Evolutionary conservation across 2,888 invertebrate genomes (phyloP).

Genomic region (Cetonia aurata): DNA sequence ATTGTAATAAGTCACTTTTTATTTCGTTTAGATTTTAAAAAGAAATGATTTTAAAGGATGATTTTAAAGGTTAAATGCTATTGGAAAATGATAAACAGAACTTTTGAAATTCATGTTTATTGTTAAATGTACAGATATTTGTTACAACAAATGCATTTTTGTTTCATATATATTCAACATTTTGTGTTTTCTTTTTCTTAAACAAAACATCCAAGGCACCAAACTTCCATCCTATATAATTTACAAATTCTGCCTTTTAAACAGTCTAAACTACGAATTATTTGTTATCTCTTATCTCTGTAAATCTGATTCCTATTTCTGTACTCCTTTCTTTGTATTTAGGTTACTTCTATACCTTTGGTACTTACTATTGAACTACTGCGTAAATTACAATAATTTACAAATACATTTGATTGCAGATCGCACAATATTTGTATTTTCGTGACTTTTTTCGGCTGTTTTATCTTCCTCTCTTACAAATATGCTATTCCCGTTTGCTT

Average conservation of each 20-base stretch:
- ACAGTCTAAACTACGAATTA: slow-evolving; percentile 58
- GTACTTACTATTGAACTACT: slow-evolving; percentile 56
- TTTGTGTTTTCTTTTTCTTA: slow-evolving; percentile 60
- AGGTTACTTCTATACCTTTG: slow-evolving; percentile 37
- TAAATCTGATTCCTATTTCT: slow-evolving; percentile 44
- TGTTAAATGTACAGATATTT: slow-evolving; percentile 64
- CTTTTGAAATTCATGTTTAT: slow-evolving; percentile 49
- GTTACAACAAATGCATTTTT: slow-evolving; percentile 65
- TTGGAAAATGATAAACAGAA: slow-evolving; percentile 1
- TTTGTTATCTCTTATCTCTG: slow-evolving; percentile 38
- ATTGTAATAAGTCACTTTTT: too few relatives aligned
- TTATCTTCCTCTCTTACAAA: slow-evolving; percentile 28
- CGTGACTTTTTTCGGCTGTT: slow-evolving; percentile 52
- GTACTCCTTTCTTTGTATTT: slow-evolving; percentile 43
- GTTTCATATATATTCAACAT: slow-evolving; percentile 59
- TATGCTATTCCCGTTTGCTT: slow-evolving; percentile 15
- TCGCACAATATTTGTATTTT: slow-evolving; percentile 63
- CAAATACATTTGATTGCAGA: slow-evolving; percentile 66
- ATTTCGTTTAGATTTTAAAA: too few relatives aligned
- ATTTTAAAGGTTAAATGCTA: too few relatives aligned
- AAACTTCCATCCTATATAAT: slow-evolving; percentile 61
- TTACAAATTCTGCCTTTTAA: slow-evolving; percentile 62
- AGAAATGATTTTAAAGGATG: too few relatives aligned
- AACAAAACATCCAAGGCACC: slow-evolving; percentile 68
- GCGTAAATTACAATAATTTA: slow-evolving; percentile 64